A percentile compares a stretch with the other conserved stretches of the same genome.
Conservation (phyloP, 1,140 invertebrate species). For the Magallana ariakensis region DNA sequence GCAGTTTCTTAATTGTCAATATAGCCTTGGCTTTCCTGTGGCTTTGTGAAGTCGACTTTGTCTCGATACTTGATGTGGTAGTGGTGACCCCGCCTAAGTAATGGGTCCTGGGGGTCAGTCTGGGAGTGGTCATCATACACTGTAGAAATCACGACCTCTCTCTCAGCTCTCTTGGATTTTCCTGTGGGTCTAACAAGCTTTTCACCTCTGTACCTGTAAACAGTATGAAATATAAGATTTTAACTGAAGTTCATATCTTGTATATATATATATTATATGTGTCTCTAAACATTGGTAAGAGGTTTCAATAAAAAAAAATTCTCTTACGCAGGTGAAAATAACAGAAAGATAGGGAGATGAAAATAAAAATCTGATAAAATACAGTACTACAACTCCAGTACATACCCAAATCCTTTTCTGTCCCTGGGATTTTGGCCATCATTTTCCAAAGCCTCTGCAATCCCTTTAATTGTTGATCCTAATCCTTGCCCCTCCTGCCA, state of each 20-base stretch:
- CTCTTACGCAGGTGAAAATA: background rate
- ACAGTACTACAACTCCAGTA: background rate
- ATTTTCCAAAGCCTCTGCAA: constrained; percentile 75
- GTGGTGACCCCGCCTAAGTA: constrained; percentile 68
- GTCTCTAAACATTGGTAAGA: too few relatives aligned
- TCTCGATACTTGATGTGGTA: constrained; percentile 61
- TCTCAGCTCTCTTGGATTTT: constrained; percentile 36
- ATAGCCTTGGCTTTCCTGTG: constrained; percentile 10
- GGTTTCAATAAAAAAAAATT: background rate
- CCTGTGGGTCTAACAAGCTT: constrained; percentile 59
- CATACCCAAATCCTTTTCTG: constrained; percentile 77
- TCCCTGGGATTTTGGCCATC: constrained; percentile 77
- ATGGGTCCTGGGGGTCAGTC: constrained; percentile 69
- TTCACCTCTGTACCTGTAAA: constrained; percentile 56
- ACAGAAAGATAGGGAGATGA: background rate
- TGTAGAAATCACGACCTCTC: constrained; percentile 66
- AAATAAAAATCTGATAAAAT: background rate
- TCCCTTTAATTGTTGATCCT: constrained; percentile 76
- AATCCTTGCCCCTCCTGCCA: constrained; percentile 83
- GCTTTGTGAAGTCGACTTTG: constrained; percentile 46
- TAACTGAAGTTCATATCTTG: background rate
- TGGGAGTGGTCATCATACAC: constrained; percentile 70
- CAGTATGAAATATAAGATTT: background rate
- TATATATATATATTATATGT: too few relatives aligned
- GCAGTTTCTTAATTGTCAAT: background rate